Evolutionary conservation across 2,888 invertebrate genomes (phyloP), one percentile per base, ranked within the genome.

Genomic region (Elaeidobius kamerunicus): DNA sequence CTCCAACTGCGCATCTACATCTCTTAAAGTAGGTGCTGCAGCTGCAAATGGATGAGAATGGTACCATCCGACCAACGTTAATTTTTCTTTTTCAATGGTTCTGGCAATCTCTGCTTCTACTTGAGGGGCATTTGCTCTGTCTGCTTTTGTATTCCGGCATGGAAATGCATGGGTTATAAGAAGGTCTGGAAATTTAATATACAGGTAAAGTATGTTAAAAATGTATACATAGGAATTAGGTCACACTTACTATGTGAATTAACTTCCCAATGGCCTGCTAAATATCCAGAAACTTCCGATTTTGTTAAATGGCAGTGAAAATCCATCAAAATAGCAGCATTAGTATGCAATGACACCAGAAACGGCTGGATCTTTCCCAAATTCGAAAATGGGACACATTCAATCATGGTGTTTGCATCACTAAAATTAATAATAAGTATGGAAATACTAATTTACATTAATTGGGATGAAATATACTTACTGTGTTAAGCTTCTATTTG

Each of bases 211-310:
- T 39, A 39, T 34, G 9, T 17, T 38, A 38, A 18, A 18, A 38
- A 18, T 2, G 16, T 9, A 16, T 2, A 6, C 9, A 1, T 38
- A 2, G 39, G 12, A 15, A 9, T 11, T 39, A 28, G 32, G 5
- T n/a, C n/a, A 23, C 18, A 80, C 86, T 81, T 81, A 95, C 95
- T 92, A 67, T 96, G 95, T 56, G 85, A 83, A 70, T 91, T 91
- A 46, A 91, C 84, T 73, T 96, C 96, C 96, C 96, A 97, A 52
- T 87, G 86, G 2, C 97, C 96, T 43, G 90, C 96, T 43, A 97
- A 76, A 72, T 96, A 97, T n/a, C 97, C 97, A 67, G 91, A 91
- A 11, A 95, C 91, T 77, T 96, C 96, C 63, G 88, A 88, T 67
- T 86, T 88, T n/a, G 90, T 91, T 63, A 96, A 78, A 73, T 96